These are phyloP conservation scores for Porites australiensis DNA, from an alignment of 64 coral and sea anemone species.

Conservation along the genomic window DNA sequence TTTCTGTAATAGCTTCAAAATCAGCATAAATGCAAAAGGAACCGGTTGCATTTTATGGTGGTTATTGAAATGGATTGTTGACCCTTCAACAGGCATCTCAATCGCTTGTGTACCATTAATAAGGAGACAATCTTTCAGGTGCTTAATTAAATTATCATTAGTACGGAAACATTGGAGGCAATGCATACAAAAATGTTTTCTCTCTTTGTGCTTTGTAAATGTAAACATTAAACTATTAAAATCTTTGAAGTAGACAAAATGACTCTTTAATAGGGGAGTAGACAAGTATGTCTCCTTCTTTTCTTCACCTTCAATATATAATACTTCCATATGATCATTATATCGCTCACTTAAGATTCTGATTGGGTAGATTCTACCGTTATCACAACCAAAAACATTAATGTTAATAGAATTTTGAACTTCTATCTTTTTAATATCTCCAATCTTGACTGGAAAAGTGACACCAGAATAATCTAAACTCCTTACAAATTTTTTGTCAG, in stretches of 20 bases:
- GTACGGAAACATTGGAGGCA: too few relatives aligned
- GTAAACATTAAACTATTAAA: neutral
- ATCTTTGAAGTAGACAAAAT: neutral
- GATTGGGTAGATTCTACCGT: neutral
- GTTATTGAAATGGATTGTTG: neutral
- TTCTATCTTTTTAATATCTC: neutral
- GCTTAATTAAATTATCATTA: neutral
- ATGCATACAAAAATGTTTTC: neutral
- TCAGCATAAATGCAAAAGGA: neutral
- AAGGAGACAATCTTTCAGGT: neutral
- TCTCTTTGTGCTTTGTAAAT: neutral
- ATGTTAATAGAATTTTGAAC: neutral
- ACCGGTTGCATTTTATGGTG: neutral
- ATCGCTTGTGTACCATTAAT: neutral
- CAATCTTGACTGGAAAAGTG: neutral
- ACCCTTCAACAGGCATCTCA: neutral
- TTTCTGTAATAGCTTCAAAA: too few relatives aligned
- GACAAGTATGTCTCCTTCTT: too few relatives aligned
- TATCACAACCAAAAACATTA: neutral
- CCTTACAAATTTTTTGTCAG: neutral
- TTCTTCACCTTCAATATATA: too few relatives aligned
- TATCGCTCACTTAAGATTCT: neutral
- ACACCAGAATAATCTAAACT: too few relatives aligned
- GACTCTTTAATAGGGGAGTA: neutral
- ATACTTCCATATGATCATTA: neutral